Evolutionary conservation across 2,113 vertebrate genomes (phyloP).

Genomic region (Scartelaos histophorus): DNA sequence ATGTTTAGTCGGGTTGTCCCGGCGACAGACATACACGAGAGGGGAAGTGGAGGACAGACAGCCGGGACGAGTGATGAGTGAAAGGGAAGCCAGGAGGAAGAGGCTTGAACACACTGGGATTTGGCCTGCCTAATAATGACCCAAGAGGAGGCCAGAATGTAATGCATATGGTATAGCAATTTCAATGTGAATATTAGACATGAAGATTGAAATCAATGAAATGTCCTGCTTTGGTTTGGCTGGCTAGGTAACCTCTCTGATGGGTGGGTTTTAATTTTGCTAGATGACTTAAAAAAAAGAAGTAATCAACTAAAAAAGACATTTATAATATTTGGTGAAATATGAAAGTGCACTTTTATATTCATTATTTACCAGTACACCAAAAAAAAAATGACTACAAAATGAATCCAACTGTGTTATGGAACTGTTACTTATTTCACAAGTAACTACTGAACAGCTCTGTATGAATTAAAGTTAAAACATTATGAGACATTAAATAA

Average conservation of each 20-base stretch:
- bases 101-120: constrained; percentile 31
- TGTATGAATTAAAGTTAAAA: too few relatives aligned
- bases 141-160: constrained; percentile 28
- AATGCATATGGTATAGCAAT: constrained; percentile 4
- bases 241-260: neutral
- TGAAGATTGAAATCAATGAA: neutral
- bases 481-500: too few relatives aligned
- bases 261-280: neutral
- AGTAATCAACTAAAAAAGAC: neutral
- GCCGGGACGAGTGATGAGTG: constrained; percentile 55
- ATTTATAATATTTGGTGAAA: neutral
- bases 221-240: neutral
- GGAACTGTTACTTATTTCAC: too few relatives aligned
- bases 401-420: too few relatives aligned
- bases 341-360: neutral
- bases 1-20: constrained; percentile 62
- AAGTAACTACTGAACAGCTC: too few relatives aligned
- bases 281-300: neutral
- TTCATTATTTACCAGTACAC: too few relatives aligned
- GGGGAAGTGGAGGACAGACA: constrained; percentile 48
- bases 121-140: constrained; percentile 43
- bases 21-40: constrained; percentile 63
- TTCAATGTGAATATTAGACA: neutral
- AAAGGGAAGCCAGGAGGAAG: constrained; percentile 42
- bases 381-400: too few relatives aligned